Evolutionary conservation across 2,797 vertebrate genomes (phyloP).

Genomic region (Hozukius guyotensis): DNA sequence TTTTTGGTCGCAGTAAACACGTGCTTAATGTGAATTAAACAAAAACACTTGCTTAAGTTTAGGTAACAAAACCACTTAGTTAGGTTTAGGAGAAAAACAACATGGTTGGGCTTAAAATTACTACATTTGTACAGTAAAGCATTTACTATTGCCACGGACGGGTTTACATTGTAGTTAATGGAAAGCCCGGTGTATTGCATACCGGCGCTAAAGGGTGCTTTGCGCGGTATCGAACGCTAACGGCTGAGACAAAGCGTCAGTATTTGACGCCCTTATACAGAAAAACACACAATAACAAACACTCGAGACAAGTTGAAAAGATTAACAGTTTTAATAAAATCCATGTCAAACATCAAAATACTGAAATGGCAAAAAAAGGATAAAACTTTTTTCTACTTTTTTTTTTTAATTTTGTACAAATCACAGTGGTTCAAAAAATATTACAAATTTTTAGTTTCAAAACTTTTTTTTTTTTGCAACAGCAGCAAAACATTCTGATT

Average conservation of each 20-base stretch:
- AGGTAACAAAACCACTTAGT: no score
- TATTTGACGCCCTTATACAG: background rate
- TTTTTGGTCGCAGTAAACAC: no score
- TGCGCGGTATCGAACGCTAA: rapidly evolving
- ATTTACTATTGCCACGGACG: no score
- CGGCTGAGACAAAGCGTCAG: rapidly evolving
- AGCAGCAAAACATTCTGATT: constrained; percentile 88
- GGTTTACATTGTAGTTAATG: no score
- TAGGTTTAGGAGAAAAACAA: no score
- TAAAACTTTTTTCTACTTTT: constrained; percentile 36
- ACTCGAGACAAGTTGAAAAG: constrained; percentile 63
- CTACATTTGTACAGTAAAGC: no score
- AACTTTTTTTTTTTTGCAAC: constrained; percentile 77
- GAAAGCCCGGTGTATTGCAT: no score
- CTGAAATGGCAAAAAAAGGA: constrained; percentile 82
- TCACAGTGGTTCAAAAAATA: constrained; percentile 87
- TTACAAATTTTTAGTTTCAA: constrained; percentile 83
- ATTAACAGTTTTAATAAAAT: constrained; percentile 87
- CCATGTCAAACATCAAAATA: constrained; percentile 88
- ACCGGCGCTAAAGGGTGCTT: no score
- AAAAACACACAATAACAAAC: constrained; percentile 18
- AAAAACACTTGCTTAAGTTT: no score
- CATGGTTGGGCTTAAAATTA: no score
- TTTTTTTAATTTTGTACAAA: constrained; percentile 84
- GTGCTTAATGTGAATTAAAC: no score